Percentiles rank a stretch among this genome's conserved stretches.
Evolutionary conservation across 1,140 invertebrate species (phyloP).

Genomic region (Aphaenogaster rudis): DNA sequence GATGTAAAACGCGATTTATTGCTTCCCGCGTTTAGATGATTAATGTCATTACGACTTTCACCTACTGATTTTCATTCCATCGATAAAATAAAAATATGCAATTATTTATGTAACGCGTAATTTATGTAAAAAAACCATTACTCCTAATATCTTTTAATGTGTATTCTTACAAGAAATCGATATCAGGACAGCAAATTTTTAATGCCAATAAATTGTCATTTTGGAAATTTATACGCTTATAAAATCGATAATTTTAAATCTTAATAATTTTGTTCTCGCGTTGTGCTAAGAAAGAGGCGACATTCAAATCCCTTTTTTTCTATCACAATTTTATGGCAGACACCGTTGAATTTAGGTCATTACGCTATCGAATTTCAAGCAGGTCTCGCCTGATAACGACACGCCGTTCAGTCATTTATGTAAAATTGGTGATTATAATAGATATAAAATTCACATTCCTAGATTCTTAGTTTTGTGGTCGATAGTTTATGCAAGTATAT

Average conservation of each 20-base stretch:
- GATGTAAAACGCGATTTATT: neutral
- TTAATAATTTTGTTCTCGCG: neutral
- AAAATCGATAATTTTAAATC: neutral
- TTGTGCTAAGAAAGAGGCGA: neutral
- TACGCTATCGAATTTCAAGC: conserved; percentile 48
- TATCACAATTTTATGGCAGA: neutral
- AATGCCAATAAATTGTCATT: neutral
- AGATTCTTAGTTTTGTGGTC: neutral
- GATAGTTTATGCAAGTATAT: neutral
- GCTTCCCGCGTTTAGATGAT: neutral
- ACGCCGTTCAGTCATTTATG: conserved; percentile 45
- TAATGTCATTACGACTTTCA: conserved; percentile 22
- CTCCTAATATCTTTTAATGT: neutral
- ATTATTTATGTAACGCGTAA: conserved; percentile 6
- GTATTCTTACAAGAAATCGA: neutral
- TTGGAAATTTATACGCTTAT: neutral
- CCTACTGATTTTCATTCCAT: neutral
- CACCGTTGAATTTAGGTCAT: conserved; percentile 40
- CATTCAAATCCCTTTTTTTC: neutral
- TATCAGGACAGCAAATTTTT: neutral
- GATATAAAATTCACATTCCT: conserved; percentile 6
- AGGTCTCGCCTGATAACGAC: conserved; percentile 67
- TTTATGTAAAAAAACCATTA: conserved; percentile 2
- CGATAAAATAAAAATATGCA: neutral
- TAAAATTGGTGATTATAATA: conserved; percentile 43